phyloP scores from a whole-genome alignment of 2,797 vertebrate genomes.

The Spea hammondii region DNA sequence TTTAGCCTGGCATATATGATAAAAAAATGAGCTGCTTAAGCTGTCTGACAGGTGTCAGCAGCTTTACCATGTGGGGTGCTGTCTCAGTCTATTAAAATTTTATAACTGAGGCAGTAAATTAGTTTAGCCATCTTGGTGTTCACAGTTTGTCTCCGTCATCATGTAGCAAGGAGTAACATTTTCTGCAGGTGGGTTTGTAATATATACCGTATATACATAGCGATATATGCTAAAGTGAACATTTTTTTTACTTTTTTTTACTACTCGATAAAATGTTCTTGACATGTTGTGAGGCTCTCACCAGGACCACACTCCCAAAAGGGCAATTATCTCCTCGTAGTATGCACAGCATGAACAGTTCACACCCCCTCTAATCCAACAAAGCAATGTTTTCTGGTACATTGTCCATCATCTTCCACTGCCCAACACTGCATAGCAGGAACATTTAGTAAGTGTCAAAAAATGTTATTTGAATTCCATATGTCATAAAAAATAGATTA shows the following conservation, averaged over 20 bases:
- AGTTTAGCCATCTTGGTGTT: conserved; percentile 19
- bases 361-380: neutral
- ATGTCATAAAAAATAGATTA: neutral
- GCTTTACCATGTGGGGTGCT: conserved; percentile 22
- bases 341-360: conserved; percentile 3
- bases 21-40: conserved; percentile 29
- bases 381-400: neutral
- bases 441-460: neutral
- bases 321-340: neutral
- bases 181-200: neutral
- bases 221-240: neutral
- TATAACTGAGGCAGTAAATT: conserved; percentile 33
- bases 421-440: neutral
- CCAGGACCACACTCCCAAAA: neutral
- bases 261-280: neutral
- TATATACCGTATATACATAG: conserved; percentile 8
- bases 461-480: neutral
- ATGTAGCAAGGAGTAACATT: conserved; percentile 2
- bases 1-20: conserved; percentile 29
- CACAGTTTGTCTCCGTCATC: conserved; percentile 16
- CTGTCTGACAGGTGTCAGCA: conserved; percentile 46
- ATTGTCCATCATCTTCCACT: neutral
- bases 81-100: conserved; percentile 42
- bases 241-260: neutral
- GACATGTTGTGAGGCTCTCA: conserved; percentile 1